Evolutionary conservation across 2,113 vertebrate species (phyloP), one percentile per base, ranked within the genome.

Genomic region (Coptodon rendalli): DNA sequence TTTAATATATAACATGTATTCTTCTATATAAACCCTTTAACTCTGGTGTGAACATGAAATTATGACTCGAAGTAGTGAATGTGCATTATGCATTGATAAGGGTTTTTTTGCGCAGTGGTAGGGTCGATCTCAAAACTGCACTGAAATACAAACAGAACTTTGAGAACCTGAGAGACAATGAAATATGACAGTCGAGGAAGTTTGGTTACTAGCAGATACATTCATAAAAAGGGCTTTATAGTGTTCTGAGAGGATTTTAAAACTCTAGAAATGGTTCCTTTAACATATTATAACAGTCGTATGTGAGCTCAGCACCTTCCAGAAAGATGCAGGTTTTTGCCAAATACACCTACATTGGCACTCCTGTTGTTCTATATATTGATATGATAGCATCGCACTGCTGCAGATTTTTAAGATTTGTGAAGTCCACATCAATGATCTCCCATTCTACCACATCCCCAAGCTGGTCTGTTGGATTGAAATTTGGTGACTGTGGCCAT

Each of bases 321-420:
- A 40, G 63, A 6, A 68, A 14, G 63, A 68, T 22, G n/a, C n/a
- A 24, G 7, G 66, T 0, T 43, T 50, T 50, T 71, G 12, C n/a
- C 5, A 24, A 9, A 71, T 24, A 40, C 11, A 71, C n/a, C n/a
- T 43, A 40, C 12, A 40, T 14, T 43, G 66, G 36, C 38, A 24
- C 66, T 43, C 1, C 66, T 24, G n/a, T 0, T 43, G 66, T 71
- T 43, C 22, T 71, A 14, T 17, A 66, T n/a, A 7, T 66, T 66
- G 17, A 66, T 66, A 36, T 66, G 31, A 66, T 66, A n/a, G 31
- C 61, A 0, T 66, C 2, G 31, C 6, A 0, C 61, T 66, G 0
- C 31, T n/a, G 61, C 66, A 71, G 38, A 71, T 71, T 14, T 71
- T 40, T 71, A n/a, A 2, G 59, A 63, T 63, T 63, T 36, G 4